Conservation (phyloP, 2,888 invertebrate genomes). For the Lasioglossum villosulum region DNA sequence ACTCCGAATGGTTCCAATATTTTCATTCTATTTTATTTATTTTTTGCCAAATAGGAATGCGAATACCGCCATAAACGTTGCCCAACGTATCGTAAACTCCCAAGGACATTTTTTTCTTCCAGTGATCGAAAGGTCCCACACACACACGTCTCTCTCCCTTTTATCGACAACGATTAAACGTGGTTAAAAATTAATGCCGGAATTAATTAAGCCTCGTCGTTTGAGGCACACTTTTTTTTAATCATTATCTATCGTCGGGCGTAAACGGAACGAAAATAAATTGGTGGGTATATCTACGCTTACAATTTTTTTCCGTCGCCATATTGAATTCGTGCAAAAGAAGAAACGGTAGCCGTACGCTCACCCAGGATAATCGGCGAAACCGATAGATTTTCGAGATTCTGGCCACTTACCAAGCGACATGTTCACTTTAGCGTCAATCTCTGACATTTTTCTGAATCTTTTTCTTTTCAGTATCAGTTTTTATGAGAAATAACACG, state of each 20-base stretch:
- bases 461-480: slow-evolving; percentile 30
- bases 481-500: slow-evolving; percentile 23
- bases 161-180: slow-evolving; percentile 30
- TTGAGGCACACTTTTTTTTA: slow-evolving; percentile 1
- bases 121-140: slow-evolving; percentile 33
- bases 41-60: slow-evolving; percentile 8
- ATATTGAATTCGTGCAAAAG: slow-evolving; percentile 74
- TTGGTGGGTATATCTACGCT: slow-evolving; percentile 45
- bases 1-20: slow-evolving; percentile 14
- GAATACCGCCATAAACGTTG: neutral
- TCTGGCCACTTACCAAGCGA: slow-evolving; percentile 83
- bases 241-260: slow-evolving; percentile 38
- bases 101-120: slow-evolving; percentile 24
- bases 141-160: neutral
- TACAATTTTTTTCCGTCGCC: slow-evolving; percentile 67
- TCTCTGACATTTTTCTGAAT: slow-evolving; percentile 80
- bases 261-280: slow-evolving; percentile 58
- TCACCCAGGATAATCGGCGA: slow-evolving; percentile 78
- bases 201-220: slow-evolving; percentile 15
- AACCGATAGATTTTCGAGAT: slow-evolving; percentile 72
- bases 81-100: slow-evolving; percentile 17
- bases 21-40: neutral
- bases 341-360: slow-evolving; percentile 77
- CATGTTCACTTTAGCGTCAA: slow-evolving; percentile 84
- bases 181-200: slow-evolving; percentile 26